Percentiles rank a stretch among this genome's conserved stretches.
phyloP scores from a whole-genome alignment of 2,888 invertebrate species.

The Himalopsyche anomala region DNA sequence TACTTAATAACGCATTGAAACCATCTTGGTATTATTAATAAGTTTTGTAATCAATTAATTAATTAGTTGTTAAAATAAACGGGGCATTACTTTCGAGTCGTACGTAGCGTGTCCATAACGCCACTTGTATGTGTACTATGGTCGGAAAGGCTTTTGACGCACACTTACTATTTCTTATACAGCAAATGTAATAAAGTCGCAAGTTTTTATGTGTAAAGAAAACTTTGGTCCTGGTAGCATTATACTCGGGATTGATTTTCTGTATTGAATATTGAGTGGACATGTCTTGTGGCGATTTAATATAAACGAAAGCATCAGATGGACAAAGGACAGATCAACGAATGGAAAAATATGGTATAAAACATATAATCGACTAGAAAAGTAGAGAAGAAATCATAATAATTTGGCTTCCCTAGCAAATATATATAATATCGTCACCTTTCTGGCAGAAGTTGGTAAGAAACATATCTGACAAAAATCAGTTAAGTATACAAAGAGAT shows the following conservation, averaged over 20 bases:
- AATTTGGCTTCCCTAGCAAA: no score
- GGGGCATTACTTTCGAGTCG: neutral
- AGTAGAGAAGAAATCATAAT: neutral
- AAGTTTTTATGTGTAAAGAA: slow-evolving; percentile 9
- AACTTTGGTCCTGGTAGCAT: neutral
- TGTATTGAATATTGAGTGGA: slow-evolving; percentile 12
- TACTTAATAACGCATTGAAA: no score
- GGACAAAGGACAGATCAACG: neutral
- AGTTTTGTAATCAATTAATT: no score
- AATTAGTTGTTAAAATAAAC: no score
- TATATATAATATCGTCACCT: no score
- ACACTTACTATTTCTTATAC: slow-evolving; percentile 14
- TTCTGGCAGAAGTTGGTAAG: no score
- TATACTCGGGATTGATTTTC: slow-evolving; percentile 17
- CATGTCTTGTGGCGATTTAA: neutral
- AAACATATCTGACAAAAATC: no score
- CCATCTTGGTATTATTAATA: no score
- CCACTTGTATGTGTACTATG: neutral
- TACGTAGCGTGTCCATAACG: neutral
- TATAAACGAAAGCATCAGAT: neutral
- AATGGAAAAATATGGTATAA: neutral
- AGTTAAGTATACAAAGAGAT: no score
- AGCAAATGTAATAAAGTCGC: slow-evolving; percentile 6
- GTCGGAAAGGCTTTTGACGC: neutral
- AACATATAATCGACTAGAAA: neutral